Base-by-base conservation (phyloP, 2,797 vertebrate species). In the Mus caroli region DNA sequence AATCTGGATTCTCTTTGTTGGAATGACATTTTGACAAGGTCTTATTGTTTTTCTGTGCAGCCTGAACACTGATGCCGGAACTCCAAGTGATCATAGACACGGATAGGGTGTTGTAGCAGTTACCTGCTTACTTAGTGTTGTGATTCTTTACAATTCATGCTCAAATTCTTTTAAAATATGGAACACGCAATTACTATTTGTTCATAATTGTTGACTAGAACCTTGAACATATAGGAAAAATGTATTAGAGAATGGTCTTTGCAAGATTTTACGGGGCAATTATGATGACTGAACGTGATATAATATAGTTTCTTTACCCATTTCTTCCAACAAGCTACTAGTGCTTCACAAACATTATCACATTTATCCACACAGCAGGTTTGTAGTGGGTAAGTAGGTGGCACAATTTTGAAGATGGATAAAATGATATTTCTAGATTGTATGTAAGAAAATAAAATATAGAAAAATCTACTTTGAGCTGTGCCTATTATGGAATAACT, bases 21-120 rank as follows among this genome's bases (percentile, higher is more conserved):
- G 96, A 98, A 97, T 96, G 69, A 94, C 96, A 98, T 98, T 96
- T 96, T 98, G 97, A 98, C 98, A 95, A 71, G 92, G 92, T 97
- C 3, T 83, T 97, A 50, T 97, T 98, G 93, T 98, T 97, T 97
- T 96, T 83, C 73, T 96, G 83, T 96, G 91, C 97, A 97, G 97
- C 95, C 54, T 96, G 97, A 97, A 95, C 79, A 84, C 92, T 96
- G 96, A 95, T 90, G 90, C 86, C 34, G 46, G 94, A 96, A 92
- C 93, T 95, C 69, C 95, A 95, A 89, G 85, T 91, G 90, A 95
- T 96, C 94, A 75, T 92, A 95, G 96, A 91, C 95, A 89, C 0
- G 52, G 67, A 89, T 91, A 96, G 92, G 91, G 76, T 96, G 82
- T 89, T 88, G 76, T 92, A 92, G 94, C 94, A 96, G 84, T 96